These are phyloP conservation scores for Gnathonemus longibarbis DNA, from an alignment of 2,113 vertebrate species.

Conservation along the genomic window DNA sequence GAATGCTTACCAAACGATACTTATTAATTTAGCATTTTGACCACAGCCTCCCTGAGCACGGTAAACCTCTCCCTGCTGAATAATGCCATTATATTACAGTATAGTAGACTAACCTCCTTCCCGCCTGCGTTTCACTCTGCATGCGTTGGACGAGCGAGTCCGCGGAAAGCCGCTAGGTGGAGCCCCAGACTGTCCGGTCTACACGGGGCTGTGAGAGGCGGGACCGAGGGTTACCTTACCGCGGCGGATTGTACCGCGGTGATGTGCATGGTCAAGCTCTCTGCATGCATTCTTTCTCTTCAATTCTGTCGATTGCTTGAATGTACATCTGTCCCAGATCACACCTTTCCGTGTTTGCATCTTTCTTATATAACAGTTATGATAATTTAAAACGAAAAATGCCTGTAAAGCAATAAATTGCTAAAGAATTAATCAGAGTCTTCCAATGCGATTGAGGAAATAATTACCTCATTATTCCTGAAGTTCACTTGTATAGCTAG, in stretches of 20 bases:
- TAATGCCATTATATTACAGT: slow-evolving; percentile 2
- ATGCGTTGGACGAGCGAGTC: neutral
- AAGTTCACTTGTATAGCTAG: slow-evolving; percentile 42
- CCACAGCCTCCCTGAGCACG: neutral
- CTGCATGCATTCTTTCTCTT: slow-evolving; percentile 50
- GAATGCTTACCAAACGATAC: slow-evolving; percentile 7
- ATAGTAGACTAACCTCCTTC: neutral
- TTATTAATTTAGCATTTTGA: neutral
- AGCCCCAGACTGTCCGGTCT: neutral
- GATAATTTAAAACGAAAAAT: slow-evolving; percentile 39
- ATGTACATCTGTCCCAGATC: slow-evolving; percentile 51
- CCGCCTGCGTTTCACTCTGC: neutral
- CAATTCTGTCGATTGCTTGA: slow-evolving; percentile 29
- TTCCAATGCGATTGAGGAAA: slow-evolving; percentile 36
- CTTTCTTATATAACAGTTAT: slow-evolving; percentile 43
- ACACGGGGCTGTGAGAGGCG: slow-evolving; percentile 29
- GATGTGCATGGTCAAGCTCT: slow-evolving; percentile 57
- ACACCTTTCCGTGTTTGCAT: slow-evolving; percentile 46
- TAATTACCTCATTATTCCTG: slow-evolving; percentile 26
- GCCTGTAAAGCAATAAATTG: slow-evolving; percentile 52
- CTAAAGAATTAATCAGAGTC: slow-evolving; percentile 43
- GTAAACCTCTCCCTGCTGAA: neutral
- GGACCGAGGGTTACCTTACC: slow-evolving; percentile 42
- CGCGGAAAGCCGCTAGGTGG: neutral
- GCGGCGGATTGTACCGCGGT: slow-evolving; percentile 40